Evolutionary conservation across 2,797 vertebrate species (phyloP), one percentile per base, ranked within the genome.

Genomic region (Echiichthys vipera): DNA sequence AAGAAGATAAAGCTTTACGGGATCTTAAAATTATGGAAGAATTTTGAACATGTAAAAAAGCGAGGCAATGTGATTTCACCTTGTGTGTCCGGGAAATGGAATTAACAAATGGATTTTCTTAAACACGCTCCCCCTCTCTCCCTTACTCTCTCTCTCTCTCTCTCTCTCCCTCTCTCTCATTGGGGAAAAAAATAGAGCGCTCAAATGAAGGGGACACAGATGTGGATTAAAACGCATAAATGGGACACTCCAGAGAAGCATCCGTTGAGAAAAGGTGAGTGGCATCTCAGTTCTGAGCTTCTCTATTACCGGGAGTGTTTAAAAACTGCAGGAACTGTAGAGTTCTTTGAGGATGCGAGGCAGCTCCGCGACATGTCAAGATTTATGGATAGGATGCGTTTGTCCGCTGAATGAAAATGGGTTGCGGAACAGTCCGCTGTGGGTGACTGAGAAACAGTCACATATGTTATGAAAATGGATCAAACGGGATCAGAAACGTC

Each of bases 151-250:
- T 43, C 58, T 39, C 62, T 18, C 58, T 25, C 50, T 32, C 51
- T 10, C 57, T 24, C 51, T 18, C 57, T 36, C 76, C n/a, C 65
- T 53, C 72, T 51, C 57, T 54, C 61, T 74, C 71, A 65, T 46
- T 61, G 83, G 81, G 84, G 62, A n/a, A 5, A 58, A 64, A 81
- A 84, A 82, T 71, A 74, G 84, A 84, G 86, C 90, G 85, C 88
- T 79, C 88, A 88, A 78, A 87, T 90, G 88, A 91, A 87, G 81
- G 82, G 81, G 80, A 77, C 80, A 86, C 90, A 83, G 89, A 92
- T 91, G 89, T 91, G 91, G 91, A 92, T 91, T 92, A 89, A 92
- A 92, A 91, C 74, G 89, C 82, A 72, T 81, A 87, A 84, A 92
- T 87, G 89, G 89, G 85, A 89, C 90, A 76, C 75, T 78, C 75